Evolutionary conservation across 2,888 invertebrate species (phyloP).

Genomic region (Leptothorax acervorum): DNA sequence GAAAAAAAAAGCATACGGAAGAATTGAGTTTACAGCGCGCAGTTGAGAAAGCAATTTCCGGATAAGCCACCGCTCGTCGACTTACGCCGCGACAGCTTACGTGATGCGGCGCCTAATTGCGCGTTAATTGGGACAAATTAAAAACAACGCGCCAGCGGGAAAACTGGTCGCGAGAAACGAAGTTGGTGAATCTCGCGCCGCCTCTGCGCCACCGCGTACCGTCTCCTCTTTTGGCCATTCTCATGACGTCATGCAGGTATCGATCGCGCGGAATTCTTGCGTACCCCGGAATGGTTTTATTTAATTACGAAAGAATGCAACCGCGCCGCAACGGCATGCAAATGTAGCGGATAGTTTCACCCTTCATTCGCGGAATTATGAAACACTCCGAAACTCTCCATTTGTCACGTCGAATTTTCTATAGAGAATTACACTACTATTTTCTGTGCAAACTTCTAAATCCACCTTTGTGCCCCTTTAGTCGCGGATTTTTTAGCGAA

Average conservation of each 20-base stretch:
- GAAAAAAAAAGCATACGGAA: conserved; percentile 51
- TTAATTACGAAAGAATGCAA: conserved; percentile 39
- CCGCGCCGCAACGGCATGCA: neutral
- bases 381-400: conserved; percentile 18
- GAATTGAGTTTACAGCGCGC: conserved; percentile 53
- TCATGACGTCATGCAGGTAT: neutral
- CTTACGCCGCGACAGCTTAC: neutral
- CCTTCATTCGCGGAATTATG: conserved; percentile 23
- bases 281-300: neutral
- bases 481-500: neutral
- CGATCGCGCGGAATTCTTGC: conserved; percentile 8
- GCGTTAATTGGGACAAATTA: conserved; percentile 41
- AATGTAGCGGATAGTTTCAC: neutral
- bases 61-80: conserved; percentile 47
- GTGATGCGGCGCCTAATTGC: conserved; percentile 27
- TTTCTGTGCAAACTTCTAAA: conserved; percentile 11
- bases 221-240: neutral
- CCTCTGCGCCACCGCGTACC: neutral
- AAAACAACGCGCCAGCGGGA: neutral
- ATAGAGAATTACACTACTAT: neutral
- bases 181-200: neutral
- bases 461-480: neutral
- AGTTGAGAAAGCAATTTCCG: conserved; percentile 59
- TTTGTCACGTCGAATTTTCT: conserved; percentile 23
- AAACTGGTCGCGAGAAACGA: neutral